Base-by-base conservation (phyloP, 2,888 invertebrate genomes). In the Deroplatys truncata region DNA sequence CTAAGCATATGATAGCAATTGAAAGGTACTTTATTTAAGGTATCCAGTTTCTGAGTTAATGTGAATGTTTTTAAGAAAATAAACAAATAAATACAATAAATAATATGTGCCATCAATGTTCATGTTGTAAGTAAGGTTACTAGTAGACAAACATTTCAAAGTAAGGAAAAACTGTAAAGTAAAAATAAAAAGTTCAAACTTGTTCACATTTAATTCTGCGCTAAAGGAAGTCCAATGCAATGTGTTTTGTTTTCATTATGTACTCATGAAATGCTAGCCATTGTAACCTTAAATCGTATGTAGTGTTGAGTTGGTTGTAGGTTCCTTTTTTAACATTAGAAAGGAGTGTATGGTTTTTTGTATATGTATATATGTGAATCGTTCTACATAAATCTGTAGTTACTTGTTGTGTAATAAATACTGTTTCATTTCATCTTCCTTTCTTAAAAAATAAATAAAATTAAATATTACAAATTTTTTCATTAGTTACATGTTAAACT, bases 391-490 rank as follows among this genome's bases (percentile, higher is more conserved):
- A 35, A 82, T 83, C 83, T 87, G 87, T 87, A 87, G 83, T 87
- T 87, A 86, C 28, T 87, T 87, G 87, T 87, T 87, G 87, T 87
- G 87, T 87, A 87, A 87, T 87, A 87, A 87, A 87, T 83, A 82
- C 82, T 87, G 87, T 87, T 87, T 87, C 31, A 87, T 87, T 87
- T 87, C 82, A 87, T 35, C 87, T 87, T 87, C 83, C 87, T 87
- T 87, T 87, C 87, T 87, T 87, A 83, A 82, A 87, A 87, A 87
- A 87, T 87, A 87, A 87, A 87, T 13, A 29, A 87, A n/a, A 35
- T 87, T 15, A 87, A 87, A 83, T 43, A 87, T 87, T 87, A 13
- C 82, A 83, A n/a, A n/a, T 72, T 16, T 72, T 3, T 72, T 72
- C 25, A 72, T 72, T 72, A 3, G 56, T 72, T 4, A 72, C 20